phyloP scores from a whole-genome alignment of 2,113 vertebrate genomes.

The Oncorhynchus nerka region DNA sequence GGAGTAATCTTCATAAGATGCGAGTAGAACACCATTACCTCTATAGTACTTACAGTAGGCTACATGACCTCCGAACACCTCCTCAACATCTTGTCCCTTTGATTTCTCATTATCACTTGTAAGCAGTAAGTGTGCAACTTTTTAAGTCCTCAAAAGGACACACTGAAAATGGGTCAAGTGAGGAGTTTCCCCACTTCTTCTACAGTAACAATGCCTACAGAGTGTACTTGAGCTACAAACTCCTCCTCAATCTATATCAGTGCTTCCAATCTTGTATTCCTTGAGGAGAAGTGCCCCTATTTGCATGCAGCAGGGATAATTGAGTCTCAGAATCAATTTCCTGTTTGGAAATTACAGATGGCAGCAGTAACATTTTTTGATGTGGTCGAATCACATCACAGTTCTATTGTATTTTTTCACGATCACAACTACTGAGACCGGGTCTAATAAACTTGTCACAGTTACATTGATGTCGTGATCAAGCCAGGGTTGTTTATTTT shows the following conservation, averaged over 20 bases:
- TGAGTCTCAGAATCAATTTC: constrained; percentile 31
- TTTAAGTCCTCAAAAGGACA: neutral
- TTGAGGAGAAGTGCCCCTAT: constrained; percentile 20
- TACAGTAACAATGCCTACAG: neutral
- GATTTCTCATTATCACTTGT: too few species aligned
- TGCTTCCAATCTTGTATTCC: constrained; percentile 4
- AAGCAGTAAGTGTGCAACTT: too few species aligned
- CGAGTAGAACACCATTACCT: too few species aligned
- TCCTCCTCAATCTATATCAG: neutral
- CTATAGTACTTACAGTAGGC: too few species aligned
- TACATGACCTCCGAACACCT: too few species aligned
- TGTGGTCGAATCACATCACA: neutral
- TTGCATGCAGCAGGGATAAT: constrained; percentile 35
- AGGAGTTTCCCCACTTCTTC: neutral
- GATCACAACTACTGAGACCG: neutral
- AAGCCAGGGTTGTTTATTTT: too few species aligned
- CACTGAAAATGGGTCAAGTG: neutral
- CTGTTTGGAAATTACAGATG: constrained; percentile 30
- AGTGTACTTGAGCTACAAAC: neutral
- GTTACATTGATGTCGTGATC: too few species aligned
- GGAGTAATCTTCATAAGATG: too few species aligned
- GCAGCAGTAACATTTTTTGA: neutral
- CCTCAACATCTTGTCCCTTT: too few species aligned
- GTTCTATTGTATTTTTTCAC: constrained; percentile 2
- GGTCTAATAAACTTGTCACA: neutral